Conservation (phyloP, 2,888 invertebrate genomes). For the Thereva unica region DNA sequence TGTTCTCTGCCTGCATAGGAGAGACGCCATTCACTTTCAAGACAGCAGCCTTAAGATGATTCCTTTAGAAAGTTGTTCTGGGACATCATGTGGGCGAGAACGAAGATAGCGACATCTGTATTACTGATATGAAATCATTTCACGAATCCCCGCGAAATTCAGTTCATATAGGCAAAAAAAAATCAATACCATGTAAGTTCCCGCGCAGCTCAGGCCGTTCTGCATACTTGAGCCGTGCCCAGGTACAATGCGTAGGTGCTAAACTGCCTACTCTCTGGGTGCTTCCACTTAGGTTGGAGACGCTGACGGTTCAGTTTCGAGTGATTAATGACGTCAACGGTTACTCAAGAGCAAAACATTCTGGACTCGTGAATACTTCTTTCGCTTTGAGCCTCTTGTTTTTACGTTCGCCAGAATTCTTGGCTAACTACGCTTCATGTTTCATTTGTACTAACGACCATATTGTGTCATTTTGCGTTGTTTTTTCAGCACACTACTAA, state of each 20-base stretch:
- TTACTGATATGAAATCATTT: no score
- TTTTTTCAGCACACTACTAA: slow-evolving; percentile 3
- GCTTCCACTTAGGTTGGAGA: no score
- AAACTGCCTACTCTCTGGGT: no score
- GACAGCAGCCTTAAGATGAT: slow-evolving; percentile 5
- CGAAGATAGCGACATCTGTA: no score
- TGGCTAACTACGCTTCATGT: slow-evolving; percentile 9
- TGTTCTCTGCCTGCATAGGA: slow-evolving; percentile 6
- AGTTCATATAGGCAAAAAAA: no score
- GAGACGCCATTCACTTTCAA: slow-evolving; percentile 22
- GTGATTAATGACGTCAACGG: slow-evolving; percentile 15
- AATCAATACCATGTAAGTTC: no score
- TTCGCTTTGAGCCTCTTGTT: background rate
- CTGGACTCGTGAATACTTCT: slow-evolving; percentile 6
- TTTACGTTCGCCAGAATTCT: background rate
- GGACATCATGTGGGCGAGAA: slow-evolving; percentile 5
- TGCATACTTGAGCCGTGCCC: background rate
- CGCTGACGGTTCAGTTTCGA: no score
- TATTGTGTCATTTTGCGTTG: background rate
- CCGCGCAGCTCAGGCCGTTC: no score
- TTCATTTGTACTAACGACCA: background rate
- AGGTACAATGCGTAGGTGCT: slow-evolving; percentile 5
- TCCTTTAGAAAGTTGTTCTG: slow-evolving; percentile 26
- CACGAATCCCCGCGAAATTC: no score
- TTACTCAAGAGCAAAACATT: slow-evolving; percentile 25